phyloP scores from a whole-genome alignment of 2,888 invertebrate genomes.

The Sinhomidia bicolor region DNA sequence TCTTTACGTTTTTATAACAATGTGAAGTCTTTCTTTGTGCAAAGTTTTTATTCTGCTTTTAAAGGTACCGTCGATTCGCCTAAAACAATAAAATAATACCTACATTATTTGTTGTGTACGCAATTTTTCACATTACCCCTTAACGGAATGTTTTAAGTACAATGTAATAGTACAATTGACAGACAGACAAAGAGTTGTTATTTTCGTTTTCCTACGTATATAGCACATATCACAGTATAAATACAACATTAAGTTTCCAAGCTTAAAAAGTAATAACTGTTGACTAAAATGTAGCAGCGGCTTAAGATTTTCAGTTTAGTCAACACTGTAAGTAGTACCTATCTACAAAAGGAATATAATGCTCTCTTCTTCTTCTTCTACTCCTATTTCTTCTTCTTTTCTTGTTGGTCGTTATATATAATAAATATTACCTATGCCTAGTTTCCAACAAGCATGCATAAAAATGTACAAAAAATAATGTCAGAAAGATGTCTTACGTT shows the following conservation, averaged over 20 bases:
- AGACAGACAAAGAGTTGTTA: neutral
- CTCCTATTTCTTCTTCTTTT: neutral
- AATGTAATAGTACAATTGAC: no score
- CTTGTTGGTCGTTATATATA: neutral
- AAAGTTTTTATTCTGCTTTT: no score
- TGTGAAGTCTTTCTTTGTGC: no score
- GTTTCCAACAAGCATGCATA: neutral
- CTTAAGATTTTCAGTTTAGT: slow-evolving; percentile 43
- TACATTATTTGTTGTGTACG: no score
- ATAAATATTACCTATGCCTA: slow-evolving; percentile 15
- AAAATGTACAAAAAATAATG: slow-evolving; percentile 40
- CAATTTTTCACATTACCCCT: no score
- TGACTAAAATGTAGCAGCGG: slow-evolving; percentile 23
- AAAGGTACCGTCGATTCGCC: no score
- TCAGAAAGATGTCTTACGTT: neutral
- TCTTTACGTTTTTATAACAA: no score
- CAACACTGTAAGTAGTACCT: slow-evolving; percentile 23
- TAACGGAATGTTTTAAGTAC: no score
- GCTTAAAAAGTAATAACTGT: slow-evolving; percentile 61
- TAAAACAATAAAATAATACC: no score
- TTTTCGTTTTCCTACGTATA: no score
- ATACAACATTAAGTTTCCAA: slow-evolving; percentile 10
- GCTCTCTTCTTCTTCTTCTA: neutral
- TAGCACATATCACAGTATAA: neutral
- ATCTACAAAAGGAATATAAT: neutral